These are phyloP conservation scores for Benthosema pterotum DNA, from an alignment of 2,797 vertebrate species.

Conservation along the genomic window DNA sequence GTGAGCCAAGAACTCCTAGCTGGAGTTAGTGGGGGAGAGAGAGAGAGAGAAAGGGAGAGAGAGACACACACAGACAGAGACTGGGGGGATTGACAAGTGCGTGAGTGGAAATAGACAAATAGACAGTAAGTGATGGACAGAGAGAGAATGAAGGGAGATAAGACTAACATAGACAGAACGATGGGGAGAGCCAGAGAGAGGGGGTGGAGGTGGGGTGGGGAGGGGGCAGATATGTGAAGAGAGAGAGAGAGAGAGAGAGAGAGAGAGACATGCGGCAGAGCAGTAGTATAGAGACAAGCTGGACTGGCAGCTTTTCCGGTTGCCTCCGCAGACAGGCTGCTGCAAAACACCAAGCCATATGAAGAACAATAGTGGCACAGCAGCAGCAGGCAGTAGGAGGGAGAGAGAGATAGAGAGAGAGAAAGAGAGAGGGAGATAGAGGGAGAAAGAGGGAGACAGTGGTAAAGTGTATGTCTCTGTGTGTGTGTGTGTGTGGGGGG, in stretches of 20 bases:
- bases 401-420: slow-evolving; percentile 47
- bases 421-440: slow-evolving; percentile 29
- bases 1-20: slow-evolving; percentile 34
- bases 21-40: slow-evolving; percentile 14
- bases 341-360: slow-evolving; percentile 61
- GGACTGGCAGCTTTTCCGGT: slow-evolving; percentile 60
- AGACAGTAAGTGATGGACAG: not conserved
- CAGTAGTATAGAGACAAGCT: slow-evolving; percentile 9
- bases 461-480: too few species aligned
- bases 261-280: slow-evolving; percentile 45
- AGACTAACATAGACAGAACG: not conserved
- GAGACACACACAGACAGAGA: too few species aligned
- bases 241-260: slow-evolving; percentile 14
- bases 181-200: slow-evolving; percentile 23
- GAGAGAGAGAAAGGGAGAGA: not conserved
- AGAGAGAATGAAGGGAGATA: not conserved
- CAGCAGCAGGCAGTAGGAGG: slow-evolving; percentile 45
- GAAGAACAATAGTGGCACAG: slow-evolving; percentile 66
- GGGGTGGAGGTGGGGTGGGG: slow-evolving; percentile 31
- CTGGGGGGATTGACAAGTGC: not conserved
- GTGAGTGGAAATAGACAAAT: too few species aligned
- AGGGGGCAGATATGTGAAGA: too few species aligned
- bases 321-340: slow-evolving; percentile 66
- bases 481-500: not conserved
- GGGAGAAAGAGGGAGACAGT: too few species aligned